phyloP scores from a whole-genome alignment of 2,797 vertebrate genomes.

The Dendrocincla fuliginosa region DNA sequence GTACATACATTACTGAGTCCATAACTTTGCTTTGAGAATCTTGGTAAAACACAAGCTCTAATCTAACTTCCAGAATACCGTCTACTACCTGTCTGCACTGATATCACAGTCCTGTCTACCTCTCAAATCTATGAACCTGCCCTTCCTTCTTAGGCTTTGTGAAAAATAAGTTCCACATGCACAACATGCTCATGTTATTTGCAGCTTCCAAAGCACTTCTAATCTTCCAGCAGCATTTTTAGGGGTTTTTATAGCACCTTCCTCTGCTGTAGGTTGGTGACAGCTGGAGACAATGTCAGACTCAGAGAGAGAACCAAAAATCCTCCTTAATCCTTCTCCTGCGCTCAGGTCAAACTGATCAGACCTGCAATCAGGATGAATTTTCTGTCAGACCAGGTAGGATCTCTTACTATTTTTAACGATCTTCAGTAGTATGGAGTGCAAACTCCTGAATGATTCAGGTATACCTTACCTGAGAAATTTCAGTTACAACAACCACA shows the following conservation, averaged over 20 bases:
- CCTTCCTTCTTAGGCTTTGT: not conserved
- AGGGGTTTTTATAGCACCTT: not conserved
- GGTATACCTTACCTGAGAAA: not conserved
- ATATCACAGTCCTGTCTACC: not conserved
- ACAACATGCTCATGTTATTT: not conserved
- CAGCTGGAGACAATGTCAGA: conserved; percentile 28
- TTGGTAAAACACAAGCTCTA: not conserved
- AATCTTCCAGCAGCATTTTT: not conserved
- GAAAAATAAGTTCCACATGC: not conserved
- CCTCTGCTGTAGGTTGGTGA: not conserved
- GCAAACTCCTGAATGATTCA: not conserved
- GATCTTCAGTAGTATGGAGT: not conserved
- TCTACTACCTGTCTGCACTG: not conserved
- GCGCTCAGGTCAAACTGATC: not conserved
- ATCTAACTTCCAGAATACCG: not conserved
- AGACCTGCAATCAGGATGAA: not conserved
- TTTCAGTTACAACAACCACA: not conserved
- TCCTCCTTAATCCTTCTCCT: not conserved
- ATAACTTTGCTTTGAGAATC: not conserved
- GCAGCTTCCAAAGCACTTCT: not conserved
- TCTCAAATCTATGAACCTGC: not conserved
- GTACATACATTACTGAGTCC: not conserved
- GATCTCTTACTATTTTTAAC: not conserved
- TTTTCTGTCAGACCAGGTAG: not conserved
- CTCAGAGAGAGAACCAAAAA: not conserved